phyloP scores from a whole-genome alignment of 2,113 vertebrate species.

The Cercopithecus mona region DNA sequence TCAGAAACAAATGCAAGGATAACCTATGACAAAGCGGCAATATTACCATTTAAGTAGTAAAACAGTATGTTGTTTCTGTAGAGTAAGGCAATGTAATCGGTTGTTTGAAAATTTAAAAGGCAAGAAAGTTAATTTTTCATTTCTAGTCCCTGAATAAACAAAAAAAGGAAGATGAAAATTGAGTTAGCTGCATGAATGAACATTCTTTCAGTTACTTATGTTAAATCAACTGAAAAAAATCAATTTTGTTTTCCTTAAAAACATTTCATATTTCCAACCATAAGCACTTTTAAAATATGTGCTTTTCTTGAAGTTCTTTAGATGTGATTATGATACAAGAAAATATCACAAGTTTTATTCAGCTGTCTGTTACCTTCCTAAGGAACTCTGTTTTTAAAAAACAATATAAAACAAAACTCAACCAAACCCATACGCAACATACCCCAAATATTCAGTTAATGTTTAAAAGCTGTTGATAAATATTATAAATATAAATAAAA shows the following conservation, averaged over 20 bases:
- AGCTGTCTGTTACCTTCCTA: background rate
- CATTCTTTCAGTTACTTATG: conserved; percentile 64
- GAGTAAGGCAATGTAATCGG: conserved; percentile 30
- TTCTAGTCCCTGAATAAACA: conserved; percentile 64
- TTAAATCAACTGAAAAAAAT: conserved; percentile 69
- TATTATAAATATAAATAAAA: background rate
- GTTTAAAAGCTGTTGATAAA: background rate
- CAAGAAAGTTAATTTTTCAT: conserved; percentile 59
- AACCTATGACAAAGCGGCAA: background rate
- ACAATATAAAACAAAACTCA: conserved; percentile 1
- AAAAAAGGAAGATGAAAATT: conserved; percentile 62
- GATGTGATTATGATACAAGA: conserved; percentile 30
- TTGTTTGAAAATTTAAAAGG: conserved; percentile 57
- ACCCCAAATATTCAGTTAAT: background rate
- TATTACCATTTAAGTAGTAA: background rate
- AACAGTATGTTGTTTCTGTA: conserved; percentile 6
- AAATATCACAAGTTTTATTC: conserved; percentile 45
- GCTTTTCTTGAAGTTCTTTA: conserved; percentile 21
- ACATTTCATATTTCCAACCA: conserved; percentile 62
- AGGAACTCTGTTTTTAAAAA: conserved; percentile 1
- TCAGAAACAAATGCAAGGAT: conserved; percentile 43
- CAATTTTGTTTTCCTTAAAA: conserved; percentile 68
- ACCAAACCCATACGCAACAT: background rate
- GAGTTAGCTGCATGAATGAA: conserved; percentile 68
- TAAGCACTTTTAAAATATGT: conserved; percentile 57